Evolutionary conservation across 1,140 invertebrate species (phyloP), one percentile per base, ranked within the genome.

Genomic region (Hylaeus anthracinus): DNA sequence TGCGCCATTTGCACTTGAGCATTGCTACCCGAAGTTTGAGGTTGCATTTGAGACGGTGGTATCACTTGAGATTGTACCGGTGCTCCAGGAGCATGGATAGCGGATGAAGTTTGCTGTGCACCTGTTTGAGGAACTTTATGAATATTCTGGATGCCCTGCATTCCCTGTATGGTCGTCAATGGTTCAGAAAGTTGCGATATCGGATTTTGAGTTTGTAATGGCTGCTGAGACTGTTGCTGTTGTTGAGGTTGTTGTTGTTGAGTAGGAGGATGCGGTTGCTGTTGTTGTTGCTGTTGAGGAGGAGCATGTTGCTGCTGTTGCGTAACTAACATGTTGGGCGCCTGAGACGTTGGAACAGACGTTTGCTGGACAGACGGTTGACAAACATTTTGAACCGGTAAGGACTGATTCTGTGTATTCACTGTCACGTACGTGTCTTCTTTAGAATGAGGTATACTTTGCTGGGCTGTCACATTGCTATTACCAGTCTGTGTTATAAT

Each of bases 401-500:
- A 81, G 14, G 88, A 79, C 76, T 90, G 91, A 89, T 86, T 90
- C 43, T 92, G 91, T 6, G 88, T 63, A 43, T 45, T 81, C n/a
- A 91, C 88, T 26, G 87, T 90, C 37, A 90, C 86, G 15, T 92
- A 91, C 6, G 80, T 51, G 48, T 92, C 91, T 51, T 92, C 90
- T 26, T 87, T 88, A 3, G 93, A 79, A 76, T 89, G 90, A 73
- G 81, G 83, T 83, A 91, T 90, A 84, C 70, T 91, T 71, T 94
- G 94, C 84, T 93, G 94, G 69, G 93, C 83, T 70, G 92, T 85
- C 67, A 94, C 93, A 82, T 94, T 94, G 90, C 94, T 95, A 87
- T 93, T 94, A 75, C 92, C 93, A 67, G 94, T 88, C 70, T 94
- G 92, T 14, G 93, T 90, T 91, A 95, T 94, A 90, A 95, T 93